These are phyloP conservation scores for Cyprinella venusta DNA, from an alignment of 2,797 vertebrate genomes.

Conservation along the genomic window DNA sequence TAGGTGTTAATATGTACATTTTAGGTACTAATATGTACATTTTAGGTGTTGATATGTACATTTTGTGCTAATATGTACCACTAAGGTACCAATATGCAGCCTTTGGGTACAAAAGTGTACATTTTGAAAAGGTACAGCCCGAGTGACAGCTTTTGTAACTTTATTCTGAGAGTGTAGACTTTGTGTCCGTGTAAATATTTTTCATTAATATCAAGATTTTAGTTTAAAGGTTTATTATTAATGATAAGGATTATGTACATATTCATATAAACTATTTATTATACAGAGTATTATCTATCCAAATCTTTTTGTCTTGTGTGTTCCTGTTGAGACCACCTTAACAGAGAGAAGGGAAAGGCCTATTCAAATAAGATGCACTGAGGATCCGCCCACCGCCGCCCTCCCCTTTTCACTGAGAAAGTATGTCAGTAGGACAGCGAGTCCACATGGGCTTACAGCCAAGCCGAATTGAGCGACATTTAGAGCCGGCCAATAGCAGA, in stretches of 20 bases:
- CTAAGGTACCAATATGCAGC: too few relatives aligned
- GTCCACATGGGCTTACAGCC: conserved; percentile 77
- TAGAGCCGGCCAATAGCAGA: conserved; percentile 66
- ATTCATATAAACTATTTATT: not conserved
- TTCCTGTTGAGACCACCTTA: conserved; percentile 70
- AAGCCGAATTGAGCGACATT: conserved; percentile 41
- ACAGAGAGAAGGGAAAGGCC: conserved; percentile 63
- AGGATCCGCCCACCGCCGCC: conserved; percentile 62
- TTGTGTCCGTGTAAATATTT: not conserved
- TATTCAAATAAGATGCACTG: conserved; percentile 51
- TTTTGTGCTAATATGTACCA: too few relatives aligned
- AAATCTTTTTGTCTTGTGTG: too few relatives aligned
- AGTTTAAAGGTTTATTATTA: too few relatives aligned
- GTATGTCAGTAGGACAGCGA: conserved; percentile 87
- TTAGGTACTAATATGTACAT: too few relatives aligned
- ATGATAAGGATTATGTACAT: too few relatives aligned
- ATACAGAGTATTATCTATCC: not conserved
- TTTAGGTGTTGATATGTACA: too few relatives aligned
- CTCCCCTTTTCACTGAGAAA: conserved; percentile 76
- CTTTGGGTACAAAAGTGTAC: too few relatives aligned
- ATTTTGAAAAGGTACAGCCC: too few relatives aligned
- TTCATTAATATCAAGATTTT: not conserved
- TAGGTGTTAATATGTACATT: too few relatives aligned
- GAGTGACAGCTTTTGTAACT: too few relatives aligned
- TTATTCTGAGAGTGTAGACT: too few relatives aligned